Evolutionary conservation across 2,113 vertebrate species (phyloP), one percentile per base, ranked within the genome.

Genomic region (Chitala chitala): DNA sequence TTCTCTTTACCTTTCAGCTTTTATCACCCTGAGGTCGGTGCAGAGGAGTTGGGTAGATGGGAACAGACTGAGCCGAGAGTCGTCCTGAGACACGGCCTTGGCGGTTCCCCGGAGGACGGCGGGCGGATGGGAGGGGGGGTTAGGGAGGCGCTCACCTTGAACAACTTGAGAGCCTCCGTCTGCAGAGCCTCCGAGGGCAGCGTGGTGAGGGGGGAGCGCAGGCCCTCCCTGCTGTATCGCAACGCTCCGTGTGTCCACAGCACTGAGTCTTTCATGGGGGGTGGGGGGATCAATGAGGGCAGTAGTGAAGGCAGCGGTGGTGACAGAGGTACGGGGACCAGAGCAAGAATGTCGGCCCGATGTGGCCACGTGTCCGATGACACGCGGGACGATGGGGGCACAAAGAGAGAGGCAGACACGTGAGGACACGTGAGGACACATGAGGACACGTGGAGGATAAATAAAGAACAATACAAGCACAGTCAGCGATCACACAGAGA

Each of bases 131-230:
- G 4, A 22, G 54, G 71, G 29, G 1, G 48, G 33, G 20, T 2
- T n/a, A 46, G 71, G 29, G 1, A 36, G 33, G 72, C 31, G 72
- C 80, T 22, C 72, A 94, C 94, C 93, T 96, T 96, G 86, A 94
- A 95, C 48, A 96, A 93, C 75, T 95, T 95, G 76, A 95, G 89
- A 50, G 93, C 94, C 83, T 96, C 94, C 0, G 94, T 95, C 87
- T 95, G 93, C 75, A 96, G 88, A 26, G 94, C 94, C 53, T 94
- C 92, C 0, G 93, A 96, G 10, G 93, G 93, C 74, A 95, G 84
- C 2, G 93, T 96, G 79, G 93, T 94, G 78, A 95, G 92, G 40
- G 93, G 90, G 0, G 82, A 89, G 15, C 82, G 85, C 77, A 96
- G 82, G 3, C 93, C 93, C 42, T 93, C 93, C 75, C 93, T 94